These are phyloP conservation scores for Dexiosoma caninum DNA, from an alignment of 2,888 invertebrate species.

Conservation along the genomic window DNA sequence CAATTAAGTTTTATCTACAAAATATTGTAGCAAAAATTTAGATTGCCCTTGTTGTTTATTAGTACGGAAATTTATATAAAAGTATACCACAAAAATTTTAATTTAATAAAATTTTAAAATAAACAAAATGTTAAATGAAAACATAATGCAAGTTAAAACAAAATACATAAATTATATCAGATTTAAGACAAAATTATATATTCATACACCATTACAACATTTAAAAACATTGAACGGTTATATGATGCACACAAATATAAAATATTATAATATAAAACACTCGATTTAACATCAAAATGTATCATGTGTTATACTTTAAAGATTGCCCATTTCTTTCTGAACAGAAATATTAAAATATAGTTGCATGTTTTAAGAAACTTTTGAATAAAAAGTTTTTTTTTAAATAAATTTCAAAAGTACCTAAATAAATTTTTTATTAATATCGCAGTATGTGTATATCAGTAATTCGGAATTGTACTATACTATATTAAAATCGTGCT, in stretches of 20 bases:
- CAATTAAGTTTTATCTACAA: neutral
- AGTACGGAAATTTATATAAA: constrained; percentile 31
- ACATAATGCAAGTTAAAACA: neutral
- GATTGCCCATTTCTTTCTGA: neutral
- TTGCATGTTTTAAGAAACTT: neutral
- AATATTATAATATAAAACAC: no score
- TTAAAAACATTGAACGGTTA: constrained; percentile 51
- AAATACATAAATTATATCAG: neutral
- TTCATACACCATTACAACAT: constrained; percentile 48
- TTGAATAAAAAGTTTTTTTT: no score
- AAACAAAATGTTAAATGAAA: no score
- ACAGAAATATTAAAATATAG: neutral
- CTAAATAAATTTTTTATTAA: no score
- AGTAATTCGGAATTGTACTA: no score
- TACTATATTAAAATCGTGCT: no score
- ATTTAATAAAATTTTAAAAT: neutral
- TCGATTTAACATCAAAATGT: neutral
- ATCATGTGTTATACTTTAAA: no score
- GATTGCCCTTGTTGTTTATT: constrained; percentile 62
- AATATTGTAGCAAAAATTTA: constrained; percentile 37
- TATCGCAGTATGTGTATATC: no score
- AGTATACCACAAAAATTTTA: neutral
- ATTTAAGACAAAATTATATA: neutral
- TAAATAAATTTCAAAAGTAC: no score
- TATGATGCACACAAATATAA: constrained; percentile 23